Evolutionary conservation across 2,888 invertebrate species (phyloP), one percentile per base, ranked within the genome.

Genomic region (Patella pellucida): DNA sequence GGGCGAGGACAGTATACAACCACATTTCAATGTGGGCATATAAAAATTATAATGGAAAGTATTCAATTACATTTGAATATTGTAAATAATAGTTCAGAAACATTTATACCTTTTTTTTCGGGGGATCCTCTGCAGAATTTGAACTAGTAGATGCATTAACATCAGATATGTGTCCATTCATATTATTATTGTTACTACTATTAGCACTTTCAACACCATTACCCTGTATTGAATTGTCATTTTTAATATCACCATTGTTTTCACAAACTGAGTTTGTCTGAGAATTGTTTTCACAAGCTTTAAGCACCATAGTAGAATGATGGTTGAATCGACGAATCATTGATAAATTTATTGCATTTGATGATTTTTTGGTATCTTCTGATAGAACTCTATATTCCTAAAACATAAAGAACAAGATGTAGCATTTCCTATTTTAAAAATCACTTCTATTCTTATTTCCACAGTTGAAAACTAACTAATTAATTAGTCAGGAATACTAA

Each of bases 261-360:
- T 71, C 52, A 50, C 52, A 19, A 11, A 14, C 3, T 5, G 23
- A 23, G 11, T 62, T 62, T 23, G 14, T 19, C 16, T 11, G 11
- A 11, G 52, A 31, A 15, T 78, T 77, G 54, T 77, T 78, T 73
- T 85, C 83, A 79, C 87, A 86, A 9, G 93, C 92, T 85, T 92
- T 92, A 72, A 94, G 87, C 82, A 97, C 97, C 97, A 97, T 97
- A 86, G 97, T 97, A 82, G 98, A 98, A 92, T 98, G 98, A 92
- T 98, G 97, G 93, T 98, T 98, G 90, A 98, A 98, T 83, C 93
- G 93, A 91, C 97, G 96, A 75, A 98, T 97, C 95, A 98, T 96
- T 84, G 95, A 86, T 74, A 85, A 77, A 76, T 88, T 87, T 19
- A 85, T 81, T 27, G 78, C 78, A 74, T 83, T 87, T 19, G 71